Evolutionary conservation across 2,113 vertebrate genomes (phyloP), one percentile per base, ranked within the genome.

Genomic region (Hyperopisus bebe): DNA sequence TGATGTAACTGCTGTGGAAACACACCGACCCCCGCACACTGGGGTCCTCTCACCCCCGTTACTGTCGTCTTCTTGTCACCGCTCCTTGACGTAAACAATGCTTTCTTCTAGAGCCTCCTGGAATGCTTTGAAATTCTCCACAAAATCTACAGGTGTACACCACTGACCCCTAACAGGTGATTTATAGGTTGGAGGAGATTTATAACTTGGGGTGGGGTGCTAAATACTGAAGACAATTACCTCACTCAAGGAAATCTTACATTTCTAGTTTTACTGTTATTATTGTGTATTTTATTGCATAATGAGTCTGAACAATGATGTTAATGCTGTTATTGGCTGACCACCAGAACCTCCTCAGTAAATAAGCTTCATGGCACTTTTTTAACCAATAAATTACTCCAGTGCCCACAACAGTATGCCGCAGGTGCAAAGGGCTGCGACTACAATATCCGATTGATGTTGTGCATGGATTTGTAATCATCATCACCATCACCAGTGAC

Each of bases 271-370:
- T 90, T 93, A 93, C 92, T 88, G 95, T 96, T 95, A 95, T 96
- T 94, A 94, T 95, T 95, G 94, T 95, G 95, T 95, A 94, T 94
- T 94, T 93, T 93, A 94, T 94, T 93, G 93, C 94, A 94, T 96
- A 95, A 95, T 95, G 94, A 96, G 93, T 95, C 94, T 94, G 93
- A 96, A 96, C 95, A 95, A 96, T 95, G 95, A 93, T 92, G 94
- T 95, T 96, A 96, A 96, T 96, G 95, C 94, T 89, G 93, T 95
- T 95, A 95, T 95, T 96, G 96, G 95, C 95, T 88, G 89, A 88
- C 93, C 90, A 95, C 95, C 96, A 96, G 94, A 83, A 93, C 77
- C 77, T 88, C 90, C 93, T 92, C 93, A 11, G 93, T 94, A 93
- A 94, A 94, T 93, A 92, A 94, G 94, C 94, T 92, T 94, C 93